Conservation (phyloP, 2,113 vertebrate species). For the Hyaena hyaena region DNA sequence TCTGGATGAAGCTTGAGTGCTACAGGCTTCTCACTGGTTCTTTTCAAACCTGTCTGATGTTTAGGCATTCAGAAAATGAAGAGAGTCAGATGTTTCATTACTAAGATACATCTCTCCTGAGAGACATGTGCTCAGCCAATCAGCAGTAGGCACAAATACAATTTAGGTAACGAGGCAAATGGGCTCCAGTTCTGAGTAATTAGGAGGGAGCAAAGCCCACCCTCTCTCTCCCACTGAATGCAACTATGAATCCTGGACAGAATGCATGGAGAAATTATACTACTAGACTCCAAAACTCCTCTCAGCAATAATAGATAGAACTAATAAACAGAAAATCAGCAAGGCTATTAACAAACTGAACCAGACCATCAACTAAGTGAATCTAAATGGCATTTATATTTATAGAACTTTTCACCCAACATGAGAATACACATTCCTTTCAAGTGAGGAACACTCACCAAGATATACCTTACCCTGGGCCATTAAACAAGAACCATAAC, state of each 20-base stretch:
- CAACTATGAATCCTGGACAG: not conserved
- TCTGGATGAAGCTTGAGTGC: not conserved
- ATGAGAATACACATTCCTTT: not conserved
- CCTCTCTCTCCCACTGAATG: not conserved
- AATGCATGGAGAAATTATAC: not conserved
- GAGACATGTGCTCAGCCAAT: not conserved
- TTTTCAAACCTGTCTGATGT: not conserved
- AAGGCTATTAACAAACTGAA: not conserved
- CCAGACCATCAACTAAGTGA: not conserved
- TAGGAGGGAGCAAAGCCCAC: not conserved
- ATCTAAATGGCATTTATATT: not conserved
- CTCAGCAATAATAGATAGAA: not conserved
- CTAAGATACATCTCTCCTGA: not conserved
- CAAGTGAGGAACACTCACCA: not conserved
- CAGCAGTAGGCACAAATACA: not conserved
- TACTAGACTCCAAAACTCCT: not conserved
- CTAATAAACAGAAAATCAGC: not conserved
- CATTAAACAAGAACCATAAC: not conserved
- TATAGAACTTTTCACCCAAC: not conserved
- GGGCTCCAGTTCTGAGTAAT: not conserved
- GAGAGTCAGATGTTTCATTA: not conserved
- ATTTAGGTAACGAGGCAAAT: not conserved
- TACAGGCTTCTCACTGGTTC: not conserved
- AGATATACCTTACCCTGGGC: too few relatives aligned
- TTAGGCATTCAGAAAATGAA: not conserved